Evolutionary conservation across 2,797 vertebrate genomes (phyloP), one percentile per base, ranked within the genome.

Genomic region (Oryzias dopingdopingensis): DNA sequence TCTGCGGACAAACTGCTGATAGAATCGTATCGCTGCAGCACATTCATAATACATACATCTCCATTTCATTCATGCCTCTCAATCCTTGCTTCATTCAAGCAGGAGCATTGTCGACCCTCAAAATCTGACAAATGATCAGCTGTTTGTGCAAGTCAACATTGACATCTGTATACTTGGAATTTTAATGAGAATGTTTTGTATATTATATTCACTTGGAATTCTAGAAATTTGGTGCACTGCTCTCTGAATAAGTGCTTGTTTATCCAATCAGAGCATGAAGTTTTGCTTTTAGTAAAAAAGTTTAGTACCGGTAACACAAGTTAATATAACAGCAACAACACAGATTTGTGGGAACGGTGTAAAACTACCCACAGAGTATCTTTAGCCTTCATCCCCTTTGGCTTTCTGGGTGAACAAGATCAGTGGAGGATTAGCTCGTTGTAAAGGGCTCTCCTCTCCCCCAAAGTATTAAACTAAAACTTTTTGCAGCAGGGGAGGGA

Each of bases 361-460:
- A 37, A 37, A 37, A 37, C 10, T 37, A 37, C 10, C 10, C 32
- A 12, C 32, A 1, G 32, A 12, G 32, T 16, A 53, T 52, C 14
- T 48, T 48, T 15, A 29, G n/a, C 23, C 16, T 41, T 49, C 65
- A 45, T 16, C 48, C 32, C 51, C 47, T 22, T 7, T 48, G 26
- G 22, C 14, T 48, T 22, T 54, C 14, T 26, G 10, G 41, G 42
- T 52, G 58, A 65, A 70, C 51, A 49, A 52, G 55, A 49, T 63
- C 61, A 67, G 15, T 22, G 4, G 26, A 66, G 55, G 67, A 67
- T 69, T 43, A 61, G 18, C 14, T 62, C 49, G 53, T 50, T 55
- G 5, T 14, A 29, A 54, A 57, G 62, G 29, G 41, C 10, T 37
- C 10, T 52, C 18, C 14, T 46, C 37, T 32, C 26, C 37, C 44